A percentile compares a stretch with the other conserved stretches of the same genome.
Evolutionary conservation across 2,797 vertebrate species (phyloP).

Genomic region (Chlorospingus semifuscus): DNA sequence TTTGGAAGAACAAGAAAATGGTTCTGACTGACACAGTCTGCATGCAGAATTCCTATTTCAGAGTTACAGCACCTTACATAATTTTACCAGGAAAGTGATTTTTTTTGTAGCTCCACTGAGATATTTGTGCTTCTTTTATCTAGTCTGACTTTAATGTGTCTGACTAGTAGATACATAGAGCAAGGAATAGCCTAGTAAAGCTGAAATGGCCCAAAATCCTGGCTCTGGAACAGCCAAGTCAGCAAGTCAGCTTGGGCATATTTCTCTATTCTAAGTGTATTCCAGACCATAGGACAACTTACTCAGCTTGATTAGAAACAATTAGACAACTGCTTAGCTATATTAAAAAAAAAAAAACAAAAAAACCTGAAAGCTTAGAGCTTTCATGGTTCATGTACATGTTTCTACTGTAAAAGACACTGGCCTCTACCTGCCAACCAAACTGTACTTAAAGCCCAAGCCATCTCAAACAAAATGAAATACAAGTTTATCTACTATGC

Average conservation of each 20-base stretch:
- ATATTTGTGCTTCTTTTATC: neutral
- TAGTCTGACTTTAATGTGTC: neutral
- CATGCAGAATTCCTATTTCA: neutral
- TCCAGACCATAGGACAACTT: neutral
- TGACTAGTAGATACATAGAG: neutral
- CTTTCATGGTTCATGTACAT: neutral
- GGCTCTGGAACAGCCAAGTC: neutral
- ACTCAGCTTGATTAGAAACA: neutral
- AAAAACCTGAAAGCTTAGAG: neutral
- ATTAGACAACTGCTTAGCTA: neutral
- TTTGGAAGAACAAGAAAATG: neutral
- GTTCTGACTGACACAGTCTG: neutral
- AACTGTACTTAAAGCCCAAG: neutral
- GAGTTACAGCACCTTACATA: neutral
- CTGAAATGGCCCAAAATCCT: neutral
- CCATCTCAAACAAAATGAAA: neutral
- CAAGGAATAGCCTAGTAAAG: neutral
- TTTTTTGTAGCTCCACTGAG: neutral
- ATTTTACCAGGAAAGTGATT: neutral
- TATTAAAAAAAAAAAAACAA: neutral
- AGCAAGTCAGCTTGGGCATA: neutral
- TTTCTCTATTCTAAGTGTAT: neutral
- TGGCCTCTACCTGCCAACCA: neutral
- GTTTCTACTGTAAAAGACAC: neutral
- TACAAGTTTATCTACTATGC: neutral